phyloP scores from a whole-genome alignment of 2,113 vertebrate species.

The Cryptotis parvus region DNA sequence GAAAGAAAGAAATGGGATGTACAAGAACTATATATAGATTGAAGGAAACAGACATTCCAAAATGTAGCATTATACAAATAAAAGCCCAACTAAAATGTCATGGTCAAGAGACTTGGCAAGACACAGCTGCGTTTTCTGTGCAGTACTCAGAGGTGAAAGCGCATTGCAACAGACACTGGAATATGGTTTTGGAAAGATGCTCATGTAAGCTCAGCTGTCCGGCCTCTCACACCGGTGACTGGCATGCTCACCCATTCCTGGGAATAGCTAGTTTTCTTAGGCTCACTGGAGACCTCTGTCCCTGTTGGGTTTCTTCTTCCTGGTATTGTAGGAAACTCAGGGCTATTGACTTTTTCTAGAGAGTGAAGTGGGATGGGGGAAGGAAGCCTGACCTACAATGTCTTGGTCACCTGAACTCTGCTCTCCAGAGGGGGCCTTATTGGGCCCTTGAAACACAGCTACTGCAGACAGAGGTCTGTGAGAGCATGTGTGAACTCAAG shows the following conservation, averaged over 20 bases:
- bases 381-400: neutral
- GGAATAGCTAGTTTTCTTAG: neutral
- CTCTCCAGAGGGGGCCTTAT: neutral
- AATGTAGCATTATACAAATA: neutral
- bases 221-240: neutral
- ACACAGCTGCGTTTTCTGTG: neutral
- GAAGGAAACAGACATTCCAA: neutral
- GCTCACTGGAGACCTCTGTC: neutral
- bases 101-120: neutral
- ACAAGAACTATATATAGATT: neutral
- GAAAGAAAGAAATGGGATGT: neutral
- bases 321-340: neutral
- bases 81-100: neutral
- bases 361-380: neutral
- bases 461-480: neutral
- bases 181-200: neutral
- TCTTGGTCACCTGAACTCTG: neutral
- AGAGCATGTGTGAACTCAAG: neutral
- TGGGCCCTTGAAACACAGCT: too few relatives aligned
- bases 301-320: neutral
- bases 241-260: neutral
- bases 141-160: slow-evolving; percentile 5
- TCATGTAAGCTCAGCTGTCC: neutral
- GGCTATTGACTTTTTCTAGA: neutral
- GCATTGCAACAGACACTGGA: neutral